A percentile compares a stretch with the other conserved stretches of the same genome.
Conservation (phyloP, 2,113 vertebrate genomes). For the Scartelaos histophorus region DNA sequence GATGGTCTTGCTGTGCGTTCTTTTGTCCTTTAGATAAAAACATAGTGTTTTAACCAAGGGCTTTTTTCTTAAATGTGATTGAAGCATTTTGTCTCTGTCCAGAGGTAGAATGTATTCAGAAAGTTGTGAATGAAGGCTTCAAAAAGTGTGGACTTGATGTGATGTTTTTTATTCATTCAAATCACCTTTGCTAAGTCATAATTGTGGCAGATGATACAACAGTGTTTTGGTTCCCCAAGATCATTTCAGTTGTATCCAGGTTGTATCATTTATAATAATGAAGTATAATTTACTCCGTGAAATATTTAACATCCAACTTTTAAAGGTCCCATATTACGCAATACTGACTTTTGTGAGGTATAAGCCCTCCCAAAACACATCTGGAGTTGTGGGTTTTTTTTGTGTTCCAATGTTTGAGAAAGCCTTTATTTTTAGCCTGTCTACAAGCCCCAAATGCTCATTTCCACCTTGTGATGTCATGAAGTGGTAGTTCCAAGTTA, state of each 20-base stretch:
- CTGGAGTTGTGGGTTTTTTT: too few species aligned
- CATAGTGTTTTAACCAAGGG: not conserved
- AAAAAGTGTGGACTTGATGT: not conserved
- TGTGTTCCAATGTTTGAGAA: too few species aligned
- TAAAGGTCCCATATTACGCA: too few species aligned
- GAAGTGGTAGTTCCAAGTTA: too few species aligned
- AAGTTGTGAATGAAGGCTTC: not conserved
- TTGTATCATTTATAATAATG: too few species aligned
- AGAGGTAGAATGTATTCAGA: not conserved
- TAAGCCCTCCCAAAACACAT: too few species aligned
- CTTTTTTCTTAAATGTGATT: not conserved
- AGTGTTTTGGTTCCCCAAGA: not conserved
- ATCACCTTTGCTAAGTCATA: not conserved
- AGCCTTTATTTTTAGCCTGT: too few species aligned
- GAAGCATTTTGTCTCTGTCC: not conserved
- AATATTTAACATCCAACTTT: not conserved
- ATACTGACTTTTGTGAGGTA: too few species aligned
- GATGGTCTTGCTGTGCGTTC: not conserved
- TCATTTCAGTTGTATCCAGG: not conserved
- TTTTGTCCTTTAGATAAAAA: not conserved
- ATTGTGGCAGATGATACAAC: too few species aligned
- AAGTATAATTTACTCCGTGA: not conserved
- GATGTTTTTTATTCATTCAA: not conserved
- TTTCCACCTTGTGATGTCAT: too few species aligned
- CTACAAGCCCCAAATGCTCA: too few species aligned